A percentile compares a stretch with the other conserved stretches of the same genome.
phyloP scores from a whole-genome alignment of 2,113 vertebrate genomes.

The Siniperca chuatsi region DNA sequence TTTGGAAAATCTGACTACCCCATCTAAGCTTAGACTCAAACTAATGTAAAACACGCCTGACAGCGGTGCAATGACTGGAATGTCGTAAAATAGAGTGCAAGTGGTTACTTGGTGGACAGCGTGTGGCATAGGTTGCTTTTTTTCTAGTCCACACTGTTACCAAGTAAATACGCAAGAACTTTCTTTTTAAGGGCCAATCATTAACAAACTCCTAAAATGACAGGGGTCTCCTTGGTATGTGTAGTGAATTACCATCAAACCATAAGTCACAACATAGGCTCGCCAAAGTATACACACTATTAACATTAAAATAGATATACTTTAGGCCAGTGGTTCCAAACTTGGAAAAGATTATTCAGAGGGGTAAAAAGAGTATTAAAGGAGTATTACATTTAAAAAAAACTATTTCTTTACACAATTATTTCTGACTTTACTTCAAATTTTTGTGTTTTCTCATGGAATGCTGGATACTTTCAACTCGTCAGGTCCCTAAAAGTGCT shows the following conservation, averaged over 20 bases:
- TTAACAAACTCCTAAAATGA: not conserved
- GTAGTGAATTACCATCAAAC: not conserved
- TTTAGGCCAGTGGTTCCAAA: not conserved
- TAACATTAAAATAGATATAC: not conserved
- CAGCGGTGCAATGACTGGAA: constrained; percentile 19
- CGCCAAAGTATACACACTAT: not conserved
- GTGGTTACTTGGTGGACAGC: not conserved
- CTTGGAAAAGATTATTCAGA: not conserved
- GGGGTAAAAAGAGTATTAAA: not conserved
- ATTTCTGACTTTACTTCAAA: not conserved
- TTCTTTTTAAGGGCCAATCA: constrained; percentile 1
- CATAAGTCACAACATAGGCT: not conserved
- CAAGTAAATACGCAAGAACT: not conserved
- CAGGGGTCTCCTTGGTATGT: not conserved
- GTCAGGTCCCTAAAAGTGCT: not conserved
- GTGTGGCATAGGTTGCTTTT: not conserved
- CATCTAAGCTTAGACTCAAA: not conserved
- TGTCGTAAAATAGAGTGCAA: not conserved
- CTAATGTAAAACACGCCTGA: not conserved
- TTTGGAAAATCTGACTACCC: not conserved
- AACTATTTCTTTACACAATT: not conserved
- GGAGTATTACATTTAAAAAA: not conserved
- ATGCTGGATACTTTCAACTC: not conserved
- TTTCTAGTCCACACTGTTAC: not conserved
- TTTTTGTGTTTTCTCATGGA: not conserved